A percentile compares a stretch with the other conserved stretches of the same genome.
These are phyloP conservation scores for Rutilus rutilus DNA, from an alignment of 2,113 vertebrate species.

Conservation along the genomic window DNA sequence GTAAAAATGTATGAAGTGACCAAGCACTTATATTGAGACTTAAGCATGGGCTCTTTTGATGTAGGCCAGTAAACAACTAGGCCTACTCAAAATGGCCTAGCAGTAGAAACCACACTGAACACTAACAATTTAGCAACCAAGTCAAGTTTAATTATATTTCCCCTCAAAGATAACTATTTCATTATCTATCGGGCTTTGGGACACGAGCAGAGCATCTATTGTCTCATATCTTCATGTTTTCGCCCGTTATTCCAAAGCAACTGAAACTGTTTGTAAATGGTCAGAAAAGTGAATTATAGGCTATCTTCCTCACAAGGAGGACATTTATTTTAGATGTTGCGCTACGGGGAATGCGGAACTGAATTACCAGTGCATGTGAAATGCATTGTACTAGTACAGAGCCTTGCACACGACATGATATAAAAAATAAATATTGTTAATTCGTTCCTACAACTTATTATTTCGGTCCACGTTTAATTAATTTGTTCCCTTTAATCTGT, in stretches of 20 bases:
- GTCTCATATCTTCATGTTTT: background rate
- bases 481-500: too few species aligned
- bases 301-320: background rate
- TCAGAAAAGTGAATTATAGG: background rate
- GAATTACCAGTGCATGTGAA: background rate
- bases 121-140: too few species aligned
- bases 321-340: background rate
- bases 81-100: background rate
- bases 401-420: background rate
- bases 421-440: background rate
- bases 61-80: background rate
- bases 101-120: background rate
- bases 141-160: too few species aligned
- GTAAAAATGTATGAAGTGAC: background rate
- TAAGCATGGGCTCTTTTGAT: too few species aligned
- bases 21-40: background rate
- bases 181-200: background rate
- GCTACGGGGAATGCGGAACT: background rate
- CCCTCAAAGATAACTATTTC: too few species aligned
- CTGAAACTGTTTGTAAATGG: background rate
- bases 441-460: too few species aligned
- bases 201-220: background rate
- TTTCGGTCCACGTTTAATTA: too few species aligned
- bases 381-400: background rate
- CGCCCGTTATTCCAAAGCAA: background rate